phyloP scores from a whole-genome alignment of 2,797 vertebrate genomes.

The Nannoperca obscura region DNA sequence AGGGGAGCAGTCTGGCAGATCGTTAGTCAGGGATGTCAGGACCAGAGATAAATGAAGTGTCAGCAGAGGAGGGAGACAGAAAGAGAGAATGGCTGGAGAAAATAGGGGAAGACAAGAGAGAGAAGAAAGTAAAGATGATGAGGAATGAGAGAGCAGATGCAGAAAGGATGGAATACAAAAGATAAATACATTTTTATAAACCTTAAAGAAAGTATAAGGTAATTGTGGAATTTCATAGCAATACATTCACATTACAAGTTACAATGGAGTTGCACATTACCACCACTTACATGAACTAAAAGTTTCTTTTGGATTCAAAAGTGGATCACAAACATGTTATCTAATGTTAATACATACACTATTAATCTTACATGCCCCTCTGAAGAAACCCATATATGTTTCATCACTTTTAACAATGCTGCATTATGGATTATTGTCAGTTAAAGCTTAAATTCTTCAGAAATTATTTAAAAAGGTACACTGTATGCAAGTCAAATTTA shows the following conservation, averaged over 20 bases:
- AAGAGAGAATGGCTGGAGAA: constrained; percentile 36
- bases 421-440: constrained; percentile 6
- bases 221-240: constrained; percentile 9
- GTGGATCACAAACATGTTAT: constrained; percentile 12
- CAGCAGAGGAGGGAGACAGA: constrained; percentile 64
- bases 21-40: constrained; percentile 83
- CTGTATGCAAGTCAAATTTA: neutral
- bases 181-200: neutral
- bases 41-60: constrained; percentile 77
- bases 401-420: constrained; percentile 1
- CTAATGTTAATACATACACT: constrained; percentile 20
- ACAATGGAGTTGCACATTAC: constrained; percentile 9
- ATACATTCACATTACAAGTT: constrained; percentile 4
- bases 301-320: constrained; percentile 24
- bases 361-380: constrained; percentile 22
- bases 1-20: constrained; percentile 77
- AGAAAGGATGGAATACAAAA: constrained; percentile 1
- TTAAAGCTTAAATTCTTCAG: neutral
- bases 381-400: constrained; percentile 18
- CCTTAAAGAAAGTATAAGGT: neutral
- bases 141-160: constrained; percentile 9
- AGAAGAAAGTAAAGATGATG: constrained; percentile 22
- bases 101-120: constrained; percentile 31
- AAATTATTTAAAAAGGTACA: neutral
- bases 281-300: constrained; percentile 4